A percentile compares a stretch with the other conserved stretches of the same genome.
Conservation (phyloP, 2,113 vertebrate species). For the Callionymus lyra region DNA sequence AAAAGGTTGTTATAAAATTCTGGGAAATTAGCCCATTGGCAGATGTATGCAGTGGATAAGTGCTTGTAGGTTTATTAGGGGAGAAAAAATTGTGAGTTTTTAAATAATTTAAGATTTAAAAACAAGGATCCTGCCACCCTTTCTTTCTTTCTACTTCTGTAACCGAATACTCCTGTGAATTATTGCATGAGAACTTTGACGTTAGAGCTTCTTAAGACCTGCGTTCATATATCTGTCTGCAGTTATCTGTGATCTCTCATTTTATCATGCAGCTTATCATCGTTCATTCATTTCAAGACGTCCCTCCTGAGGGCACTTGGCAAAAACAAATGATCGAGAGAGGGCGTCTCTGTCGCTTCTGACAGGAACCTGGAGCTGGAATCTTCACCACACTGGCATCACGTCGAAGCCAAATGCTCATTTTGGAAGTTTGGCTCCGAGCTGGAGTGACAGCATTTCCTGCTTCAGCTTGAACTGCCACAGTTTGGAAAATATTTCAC, state of each 20-base stretch:
- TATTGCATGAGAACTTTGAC: no score
- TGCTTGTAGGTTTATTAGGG: no score
- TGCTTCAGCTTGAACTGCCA: constrained; percentile 55
- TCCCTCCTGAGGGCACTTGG: background rate
- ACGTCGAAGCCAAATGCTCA: constrained; percentile 37
- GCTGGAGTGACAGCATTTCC: constrained; percentile 60
- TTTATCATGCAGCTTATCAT: background rate
- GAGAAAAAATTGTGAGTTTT: no score
- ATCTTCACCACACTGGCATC: constrained; percentile 54
- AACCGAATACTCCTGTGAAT: no score
- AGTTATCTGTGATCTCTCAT: background rate
- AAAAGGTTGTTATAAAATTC: no score
- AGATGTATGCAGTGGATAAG: no score
- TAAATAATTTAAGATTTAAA: no score
- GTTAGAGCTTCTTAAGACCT: no score
- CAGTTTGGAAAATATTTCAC: constrained; percentile 66
- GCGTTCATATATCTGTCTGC: background rate
- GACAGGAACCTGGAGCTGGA: constrained; percentile 51
- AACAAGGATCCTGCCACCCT: no score
- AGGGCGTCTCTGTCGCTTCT: constrained; percentile 27
- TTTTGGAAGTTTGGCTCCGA: constrained; percentile 52
- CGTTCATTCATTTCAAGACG: background rate
- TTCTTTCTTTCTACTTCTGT: no score
- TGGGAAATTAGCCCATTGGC: no score
- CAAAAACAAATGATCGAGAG: constrained; percentile 18